Evolutionary conservation across 1,140 invertebrate genomes (phyloP).

Genomic region (Drosophila bocqueti): DNA sequence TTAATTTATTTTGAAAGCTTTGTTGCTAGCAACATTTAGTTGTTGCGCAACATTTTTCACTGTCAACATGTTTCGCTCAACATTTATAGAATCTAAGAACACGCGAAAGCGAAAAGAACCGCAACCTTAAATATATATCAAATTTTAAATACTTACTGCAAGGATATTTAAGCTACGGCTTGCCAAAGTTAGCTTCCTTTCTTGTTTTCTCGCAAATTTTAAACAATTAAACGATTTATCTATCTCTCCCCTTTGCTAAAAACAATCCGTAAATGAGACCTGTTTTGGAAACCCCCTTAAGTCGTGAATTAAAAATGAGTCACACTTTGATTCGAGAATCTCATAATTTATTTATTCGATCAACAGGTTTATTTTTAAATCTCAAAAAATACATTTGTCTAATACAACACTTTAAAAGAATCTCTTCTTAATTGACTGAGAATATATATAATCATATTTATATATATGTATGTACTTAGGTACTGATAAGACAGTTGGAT

Average conservation of each 20-base stretch:
- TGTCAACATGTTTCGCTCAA: too few species aligned
- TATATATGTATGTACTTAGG: background rate
- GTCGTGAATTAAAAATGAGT: background rate
- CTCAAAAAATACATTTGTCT: constrained; percentile 30
- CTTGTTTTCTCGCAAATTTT: too few species aligned
- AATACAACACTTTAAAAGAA: constrained; percentile 1
- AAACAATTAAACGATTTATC: background rate
- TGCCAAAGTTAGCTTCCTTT: too few species aligned
- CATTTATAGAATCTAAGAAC: too few species aligned
- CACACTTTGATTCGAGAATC: constrained; percentile 3
- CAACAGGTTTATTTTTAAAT: constrained; percentile 12
- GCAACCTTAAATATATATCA: too few species aligned
- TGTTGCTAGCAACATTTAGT: too few species aligned
- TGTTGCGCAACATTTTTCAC: too few species aligned
- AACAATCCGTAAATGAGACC: background rate
- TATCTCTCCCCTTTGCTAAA: background rate
- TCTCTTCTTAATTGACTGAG: constrained; percentile 28
- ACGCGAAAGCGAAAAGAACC: too few species aligned
- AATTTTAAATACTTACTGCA: too few species aligned
- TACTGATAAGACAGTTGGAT: constrained; percentile 13
- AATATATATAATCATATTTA: background rate
- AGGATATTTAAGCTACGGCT: too few species aligned
- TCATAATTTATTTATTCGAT: constrained; percentile 40
- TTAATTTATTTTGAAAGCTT: too few species aligned
- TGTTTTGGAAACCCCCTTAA: background rate